phyloP scores from a whole-genome alignment of 2,113 vertebrate species.

The Anarrhichthys ocellatus region DNA sequence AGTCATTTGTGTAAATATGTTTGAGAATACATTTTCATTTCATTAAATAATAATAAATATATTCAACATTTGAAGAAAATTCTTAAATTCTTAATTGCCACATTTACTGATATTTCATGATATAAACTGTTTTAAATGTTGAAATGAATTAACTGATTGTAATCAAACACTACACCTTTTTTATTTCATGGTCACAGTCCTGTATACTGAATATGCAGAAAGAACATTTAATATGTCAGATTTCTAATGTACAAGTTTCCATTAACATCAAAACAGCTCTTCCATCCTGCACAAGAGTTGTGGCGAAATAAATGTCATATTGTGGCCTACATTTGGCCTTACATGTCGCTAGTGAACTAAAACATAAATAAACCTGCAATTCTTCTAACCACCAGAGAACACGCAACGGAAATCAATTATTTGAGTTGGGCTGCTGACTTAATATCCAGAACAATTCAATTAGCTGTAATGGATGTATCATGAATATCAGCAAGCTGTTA shows the following conservation, averaged over 20 bases:
- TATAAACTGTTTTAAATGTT: background rate
- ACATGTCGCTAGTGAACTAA: slow-evolving; percentile 9
- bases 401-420: slow-evolving; percentile 36
- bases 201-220: background rate
- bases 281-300: background rate
- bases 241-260: background rate
- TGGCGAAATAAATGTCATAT: background rate
- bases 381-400: slow-evolving; percentile 40
- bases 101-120: background rate
- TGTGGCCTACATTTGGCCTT: background rate
- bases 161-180: background rate
- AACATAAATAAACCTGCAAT: slow-evolving; percentile 43
- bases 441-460: slow-evolving; percentile 46
- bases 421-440: slow-evolving; percentile 37
- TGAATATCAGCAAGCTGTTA: slow-evolving; percentile 34
- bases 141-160: background rate
- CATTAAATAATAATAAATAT: background rate
- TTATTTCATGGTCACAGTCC: background rate
- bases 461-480: slow-evolving; percentile 42
- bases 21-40: background rate
- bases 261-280: background rate
- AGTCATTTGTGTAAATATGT: background rate
- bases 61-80: background rate
- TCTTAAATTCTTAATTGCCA: background rate
- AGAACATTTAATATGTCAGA: background rate